These are phyloP conservation scores for Aurelia coerulea DNA, from an alignment of 30 jellyfish, hydroid and myxozoan species.

Conservation along the genomic window DNA sequence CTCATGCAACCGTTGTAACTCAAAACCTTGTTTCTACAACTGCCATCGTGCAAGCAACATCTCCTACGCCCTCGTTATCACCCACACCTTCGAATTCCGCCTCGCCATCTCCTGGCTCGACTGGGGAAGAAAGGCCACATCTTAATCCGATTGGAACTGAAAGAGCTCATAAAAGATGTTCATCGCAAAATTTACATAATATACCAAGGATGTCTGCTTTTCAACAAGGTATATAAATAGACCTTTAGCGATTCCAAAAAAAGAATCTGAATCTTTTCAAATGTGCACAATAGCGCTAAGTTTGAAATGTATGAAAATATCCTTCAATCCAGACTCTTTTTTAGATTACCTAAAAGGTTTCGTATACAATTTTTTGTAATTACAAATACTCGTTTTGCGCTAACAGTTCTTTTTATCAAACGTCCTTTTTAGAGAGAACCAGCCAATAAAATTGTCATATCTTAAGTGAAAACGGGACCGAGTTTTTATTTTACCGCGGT, in stretches of 20 bases:
- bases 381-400: too few relatives aligned
- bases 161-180: slow-evolving; percentile 79
- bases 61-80: slow-evolving; percentile 93
- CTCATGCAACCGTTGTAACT: slow-evolving; percentile 37
- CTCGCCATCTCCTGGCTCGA: slow-evolving; percentile 82
- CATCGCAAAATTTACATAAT: slow-evolving; percentile 47
- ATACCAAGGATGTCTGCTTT: slow-evolving; percentile 73
- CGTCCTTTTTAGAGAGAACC: too few relatives aligned
- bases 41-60: slow-evolving; percentile 66
- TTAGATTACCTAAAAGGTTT: too few relatives aligned
- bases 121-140: slow-evolving; percentile 91
- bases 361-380: too few relatives aligned
- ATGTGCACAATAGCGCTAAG: too few relatives aligned
- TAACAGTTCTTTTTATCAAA: too few relatives aligned
- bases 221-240: slow-evolving; percentile 62
- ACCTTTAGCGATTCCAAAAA: background rate
- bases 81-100: slow-evolving; percentile 87
- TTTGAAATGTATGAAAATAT: too few relatives aligned
- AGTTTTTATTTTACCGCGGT: too few relatives aligned
- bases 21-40: slow-evolving; percentile 64
- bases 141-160: slow-evolving; percentile 97
- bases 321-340: too few relatives aligned
- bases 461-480: too few relatives aligned
- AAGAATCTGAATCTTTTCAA: background rate
- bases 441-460: too few relatives aligned